Conservation (phyloP, 2,797 vertebrate species). For the Phaenicophaeus curvirostris region DNA sequence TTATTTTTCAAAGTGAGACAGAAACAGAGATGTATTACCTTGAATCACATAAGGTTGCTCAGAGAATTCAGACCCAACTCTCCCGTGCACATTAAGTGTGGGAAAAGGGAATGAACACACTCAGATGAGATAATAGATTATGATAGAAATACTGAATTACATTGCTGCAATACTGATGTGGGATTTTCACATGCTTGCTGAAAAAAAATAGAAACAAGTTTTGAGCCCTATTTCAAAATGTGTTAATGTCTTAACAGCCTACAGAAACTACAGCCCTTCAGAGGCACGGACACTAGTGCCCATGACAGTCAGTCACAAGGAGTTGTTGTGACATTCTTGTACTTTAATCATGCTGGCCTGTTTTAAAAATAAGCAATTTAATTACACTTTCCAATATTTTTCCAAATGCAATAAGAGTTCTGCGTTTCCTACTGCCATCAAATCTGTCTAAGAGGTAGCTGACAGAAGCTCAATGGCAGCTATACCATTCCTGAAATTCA, state of each 20-base stretch:
- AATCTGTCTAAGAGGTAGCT: neutral
- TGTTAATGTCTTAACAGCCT: neutral
- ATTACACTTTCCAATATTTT: neutral
- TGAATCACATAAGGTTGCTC: neutral
- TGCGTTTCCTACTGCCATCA: neutral
- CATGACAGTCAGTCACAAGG: neutral
- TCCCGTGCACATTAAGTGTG: neutral
- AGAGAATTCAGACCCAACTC: neutral
- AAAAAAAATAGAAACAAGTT: neutral
- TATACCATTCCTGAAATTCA: neutral
- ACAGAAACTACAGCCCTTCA: neutral
- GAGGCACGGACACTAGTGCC: neutral
- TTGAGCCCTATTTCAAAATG: neutral
- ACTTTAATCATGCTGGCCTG: neutral
- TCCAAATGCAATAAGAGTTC: neutral
- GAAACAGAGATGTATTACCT: neutral
- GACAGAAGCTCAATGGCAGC: neutral
- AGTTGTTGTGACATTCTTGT: neutral
- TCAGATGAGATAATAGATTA: neutral
- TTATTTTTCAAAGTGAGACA: slow-evolving; percentile 12
- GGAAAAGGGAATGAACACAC: neutral
- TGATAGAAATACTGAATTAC: neutral
- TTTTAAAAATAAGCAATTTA: neutral
- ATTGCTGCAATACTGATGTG: neutral
- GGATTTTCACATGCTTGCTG: neutral